Evolutionary conservation across 2,113 vertebrate genomes (phyloP), one percentile per base, ranked within the genome.

Genomic region (Girardinichthys multiradiatus): DNA sequence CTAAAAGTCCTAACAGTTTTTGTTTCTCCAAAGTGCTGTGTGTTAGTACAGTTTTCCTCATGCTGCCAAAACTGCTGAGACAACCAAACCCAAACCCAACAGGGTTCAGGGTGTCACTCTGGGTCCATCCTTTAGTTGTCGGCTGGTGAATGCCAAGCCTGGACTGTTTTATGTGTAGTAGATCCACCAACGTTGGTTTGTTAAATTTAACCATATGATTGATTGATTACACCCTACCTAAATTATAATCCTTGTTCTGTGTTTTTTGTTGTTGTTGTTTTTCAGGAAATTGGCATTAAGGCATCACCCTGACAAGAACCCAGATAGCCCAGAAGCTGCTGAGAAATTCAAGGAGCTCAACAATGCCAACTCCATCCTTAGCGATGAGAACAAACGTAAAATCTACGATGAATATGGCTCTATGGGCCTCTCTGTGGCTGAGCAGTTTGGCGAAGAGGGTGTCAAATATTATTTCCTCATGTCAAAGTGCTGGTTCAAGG

Each of bases 401-500:
- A 94, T 98, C 80, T 98, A 98, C 0, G 94, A 97, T 42, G 79
- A 90, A 74, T 97, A 97, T 3, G 97, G 97, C 48, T 97, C 97
- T 3, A 90, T 98, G 85, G 97, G 97, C 0, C 95, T 98, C 35
- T 97, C 97, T 2, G 83, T 96, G 62, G 94, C 96, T 0, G 96
- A 98, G 78, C 96, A 97, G 91, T 96, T 97, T 1, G 97, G 97
- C 0, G 95, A 97, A 1, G 96, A 97, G 0, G 94, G 93, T 0
- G 95, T 96, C 80, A 95, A 91, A 68, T 95, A 95, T 74, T 96
- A 98, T 80, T 97, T 96, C 92, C 93, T 95, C 21, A 88, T 94
- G 90, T 94, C 95, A 81, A 96, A 95, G 78, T 97, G 96, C 84
- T 98, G 97, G 97, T 97, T 98, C 90, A 96, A 97, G 96, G 97